Percentiles rank a stretch among this genome's conserved stretches.
These are phyloP conservation scores for Papilio protenor DNA, from an alignment of 2,888 invertebrate genomes.

Conservation along the genomic window DNA sequence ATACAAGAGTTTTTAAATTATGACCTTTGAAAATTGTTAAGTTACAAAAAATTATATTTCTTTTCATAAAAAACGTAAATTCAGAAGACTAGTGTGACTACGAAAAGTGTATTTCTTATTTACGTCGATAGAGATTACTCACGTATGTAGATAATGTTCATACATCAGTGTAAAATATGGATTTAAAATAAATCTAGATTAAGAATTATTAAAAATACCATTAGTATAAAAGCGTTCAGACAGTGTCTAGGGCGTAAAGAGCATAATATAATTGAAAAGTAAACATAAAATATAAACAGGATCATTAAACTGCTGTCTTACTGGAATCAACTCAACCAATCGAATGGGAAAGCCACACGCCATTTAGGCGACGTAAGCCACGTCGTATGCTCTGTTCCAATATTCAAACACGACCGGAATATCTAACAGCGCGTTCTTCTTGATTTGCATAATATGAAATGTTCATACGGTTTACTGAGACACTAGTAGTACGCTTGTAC, in stretches of 20 bases:
- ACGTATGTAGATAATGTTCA: not conserved
- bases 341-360: slow-evolving; percentile 24
- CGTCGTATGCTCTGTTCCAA: slow-evolving; percentile 11
- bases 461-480: slow-evolving; percentile 13
- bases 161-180: not conserved
- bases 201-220: not conserved
- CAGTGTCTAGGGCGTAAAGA: too few species aligned
- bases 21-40: not conserved
- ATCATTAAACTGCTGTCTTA: not conserved
- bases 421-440: slow-evolving; percentile 10
- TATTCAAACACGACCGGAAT: not conserved
- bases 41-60: not conserved
- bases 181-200: not conserved
- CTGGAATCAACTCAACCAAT: not conserved
- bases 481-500: not conserved
- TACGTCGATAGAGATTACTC: not conserved
- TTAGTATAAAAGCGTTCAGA: not conserved
- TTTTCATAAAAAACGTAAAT: slow-evolving; percentile 10
- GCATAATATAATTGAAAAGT: too few species aligned
- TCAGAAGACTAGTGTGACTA: slow-evolving; percentile 22
- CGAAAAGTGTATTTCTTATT: not conserved
- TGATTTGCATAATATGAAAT: slow-evolving; percentile 20
- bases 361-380: slow-evolving; percentile 20
- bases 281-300: not conserved
- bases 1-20: too few species aligned